Evolutionary conservation across 2,113 vertebrate genomes (phyloP).

Genomic region (Gymnorhina tibicen): DNA sequence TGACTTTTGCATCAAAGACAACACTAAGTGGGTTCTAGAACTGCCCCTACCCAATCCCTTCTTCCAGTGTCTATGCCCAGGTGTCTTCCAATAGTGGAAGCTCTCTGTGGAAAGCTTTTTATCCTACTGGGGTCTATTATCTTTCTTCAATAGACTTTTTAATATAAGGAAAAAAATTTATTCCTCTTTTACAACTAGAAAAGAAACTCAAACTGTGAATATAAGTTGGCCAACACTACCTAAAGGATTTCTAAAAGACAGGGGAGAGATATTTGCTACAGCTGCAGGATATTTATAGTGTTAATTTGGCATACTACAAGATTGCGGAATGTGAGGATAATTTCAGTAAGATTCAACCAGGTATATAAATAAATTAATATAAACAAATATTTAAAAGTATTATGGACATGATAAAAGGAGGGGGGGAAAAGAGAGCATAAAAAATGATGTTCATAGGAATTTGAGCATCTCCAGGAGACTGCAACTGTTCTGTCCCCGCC

Average conservation of each 20-base stretch:
- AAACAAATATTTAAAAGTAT: neutral
- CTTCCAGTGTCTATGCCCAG: neutral
- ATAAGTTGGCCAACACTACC: neutral
- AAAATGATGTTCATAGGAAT: neutral
- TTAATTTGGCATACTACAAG: neutral
- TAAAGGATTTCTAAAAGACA: neutral
- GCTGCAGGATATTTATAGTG: neutral
- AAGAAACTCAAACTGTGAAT: neutral
- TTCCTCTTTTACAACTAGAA: neutral
- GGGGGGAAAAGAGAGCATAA: fast-evolving
- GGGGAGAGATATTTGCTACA: neutral
- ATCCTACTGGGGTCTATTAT: neutral
- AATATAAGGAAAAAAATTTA: neutral
- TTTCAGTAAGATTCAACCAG: neutral
- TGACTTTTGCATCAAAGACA: neutral
- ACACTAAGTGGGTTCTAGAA: neutral
- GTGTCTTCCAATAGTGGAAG: neutral
- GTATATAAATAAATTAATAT: neutral
- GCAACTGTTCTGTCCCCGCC: neutral
- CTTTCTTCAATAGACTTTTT: neutral
- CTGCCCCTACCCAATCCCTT: neutral
- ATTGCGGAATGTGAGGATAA: neutral
- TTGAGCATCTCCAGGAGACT: neutral
- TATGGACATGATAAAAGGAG: neutral
- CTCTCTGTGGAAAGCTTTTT: neutral